These are phyloP conservation scores for Rafetus swinhoei DNA, from an alignment of 2,113 vertebrate species.

Conservation along the genomic window DNA sequence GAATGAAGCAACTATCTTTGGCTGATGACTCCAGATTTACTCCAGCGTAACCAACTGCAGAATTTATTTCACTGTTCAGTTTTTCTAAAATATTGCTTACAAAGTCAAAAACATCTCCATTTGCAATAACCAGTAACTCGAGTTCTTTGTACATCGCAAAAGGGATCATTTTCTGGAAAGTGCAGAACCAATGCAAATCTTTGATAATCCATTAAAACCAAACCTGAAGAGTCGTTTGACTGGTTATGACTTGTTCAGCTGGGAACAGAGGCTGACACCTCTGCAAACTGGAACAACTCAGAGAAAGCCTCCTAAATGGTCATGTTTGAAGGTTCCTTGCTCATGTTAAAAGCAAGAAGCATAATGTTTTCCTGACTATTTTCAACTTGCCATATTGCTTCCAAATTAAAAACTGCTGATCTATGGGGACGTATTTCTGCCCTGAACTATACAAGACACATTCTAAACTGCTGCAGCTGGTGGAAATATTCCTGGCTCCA, in stretches of 20 bases:
- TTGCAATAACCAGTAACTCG: not conserved
- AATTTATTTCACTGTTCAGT: not conserved
- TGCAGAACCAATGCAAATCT: not conserved
- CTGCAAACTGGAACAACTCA: constrained; percentile 15
- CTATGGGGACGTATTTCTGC: not conserved
- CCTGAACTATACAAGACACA: constrained; percentile 26
- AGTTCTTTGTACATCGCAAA: not conserved
- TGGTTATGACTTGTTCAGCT: not conserved
- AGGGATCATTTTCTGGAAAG: not conserved
- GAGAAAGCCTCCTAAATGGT: not conserved
- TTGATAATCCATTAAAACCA: not conserved
- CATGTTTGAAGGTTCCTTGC: constrained; percentile 29
- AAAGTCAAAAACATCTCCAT: not conserved
- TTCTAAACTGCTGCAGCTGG: not conserved
- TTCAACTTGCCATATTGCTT: not conserved
- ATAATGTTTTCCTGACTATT: not conserved
- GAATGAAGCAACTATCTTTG: not conserved
- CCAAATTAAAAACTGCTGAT: not conserved
- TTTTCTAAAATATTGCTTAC: not conserved
- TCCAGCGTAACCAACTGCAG: not conserved
- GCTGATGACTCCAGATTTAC: not conserved
- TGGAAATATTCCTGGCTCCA: constrained; percentile 47
- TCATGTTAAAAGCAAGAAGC: not conserved
- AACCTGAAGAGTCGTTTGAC: not conserved
- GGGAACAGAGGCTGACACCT: not conserved